These are phyloP conservation scores for Trichogramma dendrolimi DNA, from an alignment of 2,888 invertebrate genomes.

Conservation along the genomic window DNA sequence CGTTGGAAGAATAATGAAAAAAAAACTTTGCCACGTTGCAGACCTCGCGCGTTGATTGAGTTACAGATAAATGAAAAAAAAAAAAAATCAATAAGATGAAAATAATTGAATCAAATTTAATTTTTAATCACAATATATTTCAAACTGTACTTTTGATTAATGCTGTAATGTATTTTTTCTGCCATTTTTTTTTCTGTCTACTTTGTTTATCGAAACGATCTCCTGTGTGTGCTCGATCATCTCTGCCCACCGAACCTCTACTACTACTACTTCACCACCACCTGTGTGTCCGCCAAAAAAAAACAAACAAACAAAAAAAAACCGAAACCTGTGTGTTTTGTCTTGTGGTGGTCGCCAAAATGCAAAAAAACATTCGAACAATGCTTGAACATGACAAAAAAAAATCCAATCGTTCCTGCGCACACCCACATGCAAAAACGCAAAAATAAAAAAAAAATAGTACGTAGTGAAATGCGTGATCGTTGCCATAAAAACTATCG, in stretches of 20 bases:
- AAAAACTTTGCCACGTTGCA: background rate
- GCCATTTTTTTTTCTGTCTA: conserved; percentile 22
- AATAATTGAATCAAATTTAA: background rate
- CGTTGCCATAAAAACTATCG: conserved; percentile 98
- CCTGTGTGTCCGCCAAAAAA: conserved; percentile 22
- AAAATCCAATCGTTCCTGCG: conserved; percentile 20
- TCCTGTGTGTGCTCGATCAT: conserved; percentile 30
- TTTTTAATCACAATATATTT: conserved; percentile 19
- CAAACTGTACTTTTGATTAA: background rate
- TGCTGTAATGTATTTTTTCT: conserved; percentile 18
- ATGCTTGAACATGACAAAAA: conserved; percentile 4
- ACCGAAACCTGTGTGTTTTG: conserved; percentile 37
- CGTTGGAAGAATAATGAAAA: too few species aligned
- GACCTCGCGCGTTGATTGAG: conserved; percentile 7
- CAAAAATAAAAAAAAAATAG: conserved; percentile 53
- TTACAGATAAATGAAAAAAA: background rate
- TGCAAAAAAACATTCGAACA: background rate
- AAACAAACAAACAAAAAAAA: conserved; percentile 11
- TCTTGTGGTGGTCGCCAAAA: conserved; percentile 42
- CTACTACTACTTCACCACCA: conserved; percentile 15
- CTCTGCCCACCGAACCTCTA: conserved; percentile 4
- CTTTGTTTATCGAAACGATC: background rate
- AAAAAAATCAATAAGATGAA: background rate
- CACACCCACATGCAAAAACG: conserved; percentile 19
- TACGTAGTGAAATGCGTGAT: conserved; percentile 99